Base-by-base conservation (phyloP, 2,797 vertebrate species). In the Eleutherodactylus coqui region DNA sequence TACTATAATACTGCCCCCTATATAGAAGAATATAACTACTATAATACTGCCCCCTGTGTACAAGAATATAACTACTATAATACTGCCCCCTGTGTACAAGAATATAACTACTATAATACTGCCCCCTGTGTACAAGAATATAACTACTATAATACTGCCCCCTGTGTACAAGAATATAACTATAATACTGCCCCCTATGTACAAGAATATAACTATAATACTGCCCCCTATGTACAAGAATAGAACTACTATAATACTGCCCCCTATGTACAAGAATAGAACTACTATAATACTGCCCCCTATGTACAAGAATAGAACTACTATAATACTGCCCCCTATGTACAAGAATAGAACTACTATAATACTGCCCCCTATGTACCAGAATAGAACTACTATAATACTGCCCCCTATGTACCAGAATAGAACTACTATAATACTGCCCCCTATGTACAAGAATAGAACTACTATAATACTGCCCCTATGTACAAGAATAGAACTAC, bases 381-480 rank as follows among this genome's bases (percentile, higher is more conserved):
- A 13, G 55, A 58, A 58, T 58, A 58, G n/a, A 58, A 58, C 55
- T 58, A 58, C 55, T 58, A 58, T 58, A 58, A 58, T 58, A 58
- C 55, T 58, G n/a, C 55, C 27, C n/a, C 55, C 9, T 58, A 58
- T 58, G 8, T 58, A 58, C 55, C n/a, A 27, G 55, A 58, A 58
- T 58, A 58, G 11, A 58, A 58, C 55, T 58, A n/a, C 55, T 58
- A 58, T 58, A 58, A 58, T 58, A 58, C 55, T 58, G 55, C 55
- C 27, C n/a, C 58, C 58, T 62, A 62, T 62, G 14, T 62, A 62
- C 58, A 62, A 29, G 58, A 62, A 29, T 62, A 62, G 29, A 29
- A 62, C 58, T 62, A 62, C 58, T 62, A 62, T 62, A 62, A 62
- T 62, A 62, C 58, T 62, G 58, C 58, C 16, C 27, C 58, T 62